Percentiles rank a stretch among this genome's conserved stretches.
Evolutionary conservation across 2,888 invertebrate genomes (phyloP).

Genomic region (Agonum fuliginosum): DNA sequence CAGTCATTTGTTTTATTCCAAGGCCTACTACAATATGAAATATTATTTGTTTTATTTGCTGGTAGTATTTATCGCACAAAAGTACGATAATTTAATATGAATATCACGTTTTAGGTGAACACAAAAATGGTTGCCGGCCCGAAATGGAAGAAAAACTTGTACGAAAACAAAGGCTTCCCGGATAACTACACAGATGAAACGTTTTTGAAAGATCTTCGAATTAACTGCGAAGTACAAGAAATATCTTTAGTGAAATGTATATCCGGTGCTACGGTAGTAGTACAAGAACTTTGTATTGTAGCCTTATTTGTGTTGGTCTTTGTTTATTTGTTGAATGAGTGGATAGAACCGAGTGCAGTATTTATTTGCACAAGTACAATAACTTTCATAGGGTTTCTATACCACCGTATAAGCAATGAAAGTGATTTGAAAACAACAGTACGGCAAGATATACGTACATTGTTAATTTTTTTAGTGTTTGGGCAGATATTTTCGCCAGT

Average conservation of each 20-base stretch:
- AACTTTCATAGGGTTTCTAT: constrained; percentile 79
- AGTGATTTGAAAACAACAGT: constrained; percentile 66
- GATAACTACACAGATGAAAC: constrained; percentile 94
- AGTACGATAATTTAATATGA: too few relatives aligned
- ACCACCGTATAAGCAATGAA: constrained; percentile 73
- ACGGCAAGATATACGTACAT: constrained; percentile 83
- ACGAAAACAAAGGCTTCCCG: constrained; percentile 89
- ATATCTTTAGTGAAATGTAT: constrained; percentile 83
- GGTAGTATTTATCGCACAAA: too few relatives aligned
- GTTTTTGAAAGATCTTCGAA: constrained; percentile 89
- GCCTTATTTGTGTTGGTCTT: constrained; percentile 84
- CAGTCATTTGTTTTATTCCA: too few relatives aligned
- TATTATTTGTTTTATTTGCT: too few relatives aligned
- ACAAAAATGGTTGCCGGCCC: constrained; percentile 75
- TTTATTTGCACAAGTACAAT: constrained; percentile 76
- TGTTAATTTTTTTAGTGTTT: constrained; percentile 87
- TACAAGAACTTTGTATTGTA: constrained; percentile 87
- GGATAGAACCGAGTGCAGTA: constrained; percentile 79
- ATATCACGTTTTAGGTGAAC: not conserved
- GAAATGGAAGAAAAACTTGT: constrained; percentile 91
- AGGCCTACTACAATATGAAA: too few relatives aligned
- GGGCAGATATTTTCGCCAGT: constrained; percentile 94
- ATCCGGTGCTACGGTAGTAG: constrained; percentile 84
- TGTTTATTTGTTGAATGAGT: constrained; percentile 82
- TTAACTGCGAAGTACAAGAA: constrained; percentile 87